Evolutionary conservation across 1,140 invertebrate species (phyloP).

Genomic region (Maniola jurtina): DNA sequence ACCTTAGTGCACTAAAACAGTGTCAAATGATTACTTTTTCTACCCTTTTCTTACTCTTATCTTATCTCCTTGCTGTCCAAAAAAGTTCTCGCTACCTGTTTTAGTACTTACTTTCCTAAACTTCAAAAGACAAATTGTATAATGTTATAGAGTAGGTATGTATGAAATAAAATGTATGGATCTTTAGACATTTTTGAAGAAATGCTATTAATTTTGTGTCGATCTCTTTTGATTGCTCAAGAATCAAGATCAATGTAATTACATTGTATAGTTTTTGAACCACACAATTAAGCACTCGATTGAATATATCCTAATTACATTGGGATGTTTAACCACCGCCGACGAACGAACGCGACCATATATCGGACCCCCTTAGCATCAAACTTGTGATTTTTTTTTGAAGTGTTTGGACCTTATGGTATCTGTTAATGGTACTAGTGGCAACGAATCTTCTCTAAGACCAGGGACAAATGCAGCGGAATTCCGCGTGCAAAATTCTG

Average conservation of each 20-base stretch:
- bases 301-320: neutral
- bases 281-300: neutral
- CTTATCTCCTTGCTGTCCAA: no score
- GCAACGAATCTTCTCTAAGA: no score
- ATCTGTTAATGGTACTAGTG: no score
- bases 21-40: no score
- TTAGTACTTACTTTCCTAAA: neutral
- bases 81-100: neutral
- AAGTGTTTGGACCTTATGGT: no score
- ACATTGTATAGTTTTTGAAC: conserved; percentile 8
- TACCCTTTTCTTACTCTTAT: no score
- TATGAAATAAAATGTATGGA: neutral
- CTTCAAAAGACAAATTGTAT: neutral
- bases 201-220: conserved; percentile 20
- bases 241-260: conserved; percentile 24
- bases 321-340: neutral
- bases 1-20: no score
- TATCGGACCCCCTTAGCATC: no score
- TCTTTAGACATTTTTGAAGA: neutral
- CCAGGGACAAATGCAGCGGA: no score
- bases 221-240: conserved; percentile 37
- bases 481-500: no score
- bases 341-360: neutral
- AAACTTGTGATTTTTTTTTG: no score
- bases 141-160: neutral